These are phyloP conservation scores for Thermophis baileyi DNA, from an alignment of 2,113 vertebrate species.

Conservation along the genomic window DNA sequence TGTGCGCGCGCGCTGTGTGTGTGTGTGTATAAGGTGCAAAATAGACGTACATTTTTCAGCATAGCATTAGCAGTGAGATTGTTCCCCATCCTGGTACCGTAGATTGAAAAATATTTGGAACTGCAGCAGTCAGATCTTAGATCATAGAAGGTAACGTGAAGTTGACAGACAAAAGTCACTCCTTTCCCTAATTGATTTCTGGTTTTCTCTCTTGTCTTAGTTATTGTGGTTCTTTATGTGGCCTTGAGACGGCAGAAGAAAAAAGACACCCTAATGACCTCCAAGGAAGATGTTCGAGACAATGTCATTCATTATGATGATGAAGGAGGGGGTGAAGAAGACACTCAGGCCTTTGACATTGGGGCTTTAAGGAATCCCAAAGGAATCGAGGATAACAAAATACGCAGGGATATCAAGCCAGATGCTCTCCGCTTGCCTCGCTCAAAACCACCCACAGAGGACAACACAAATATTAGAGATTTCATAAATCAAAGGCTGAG, in stretches of 20 bases:
- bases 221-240: conserved; percentile 94
- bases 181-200: conserved; percentile 23
- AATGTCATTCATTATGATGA: conserved; percentile 99
- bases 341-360: conserved; percentile 97
- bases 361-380: conserved; percentile 95
- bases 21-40: background rate
- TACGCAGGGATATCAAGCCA: conserved; percentile 90
- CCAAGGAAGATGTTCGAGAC: conserved; percentile 96
- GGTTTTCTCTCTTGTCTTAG: conserved; percentile 64
- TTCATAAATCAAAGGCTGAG: conserved; percentile 89
- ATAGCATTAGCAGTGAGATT: background rate
- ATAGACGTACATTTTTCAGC: background rate
- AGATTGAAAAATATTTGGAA: background rate
- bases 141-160: background rate
- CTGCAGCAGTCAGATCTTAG: background rate
- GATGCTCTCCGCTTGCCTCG: conserved; percentile 73
- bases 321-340: conserved; percentile 96
- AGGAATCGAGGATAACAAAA: conserved; percentile 88
- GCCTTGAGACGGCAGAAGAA: conserved; percentile 91
- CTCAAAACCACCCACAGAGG: conserved; percentile 71
- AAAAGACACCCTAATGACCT: conserved; percentile 96
- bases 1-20: no score
- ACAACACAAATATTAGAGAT: conserved; percentile 87
- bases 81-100: background rate
- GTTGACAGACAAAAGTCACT: background rate